phyloP scores from a whole-genome alignment of 2,797 vertebrate genomes.

The Acomys russatus region DNA sequence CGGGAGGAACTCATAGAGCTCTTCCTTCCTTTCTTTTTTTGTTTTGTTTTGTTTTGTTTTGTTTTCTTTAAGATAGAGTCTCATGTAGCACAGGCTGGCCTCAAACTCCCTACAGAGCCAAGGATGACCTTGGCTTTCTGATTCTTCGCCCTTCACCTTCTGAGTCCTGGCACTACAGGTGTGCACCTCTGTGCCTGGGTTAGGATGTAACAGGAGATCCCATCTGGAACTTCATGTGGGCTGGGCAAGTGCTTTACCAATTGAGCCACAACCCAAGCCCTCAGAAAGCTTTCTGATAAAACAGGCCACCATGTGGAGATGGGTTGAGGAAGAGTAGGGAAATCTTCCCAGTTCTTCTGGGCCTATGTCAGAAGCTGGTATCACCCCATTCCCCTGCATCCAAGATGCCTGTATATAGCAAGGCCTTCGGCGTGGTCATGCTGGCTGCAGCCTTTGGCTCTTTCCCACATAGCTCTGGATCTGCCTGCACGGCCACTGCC shows the following conservation, averaged over 20 bases:
- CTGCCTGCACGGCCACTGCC: not conserved
- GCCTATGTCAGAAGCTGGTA: not conserved
- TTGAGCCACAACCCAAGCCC: not conserved
- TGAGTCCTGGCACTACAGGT: not conserved
- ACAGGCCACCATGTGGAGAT: not conserved
- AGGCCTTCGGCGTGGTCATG: not conserved
- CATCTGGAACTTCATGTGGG: not conserved
- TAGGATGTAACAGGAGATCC: too few species aligned
- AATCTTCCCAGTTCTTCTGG: not conserved
- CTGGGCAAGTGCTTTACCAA: too few species aligned
- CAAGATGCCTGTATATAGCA: not conserved
- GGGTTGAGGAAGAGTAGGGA: not conserved
- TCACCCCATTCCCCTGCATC: not conserved
- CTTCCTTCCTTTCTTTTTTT: not conserved
- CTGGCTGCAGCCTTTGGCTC: not conserved
- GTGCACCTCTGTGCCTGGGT: not conserved
- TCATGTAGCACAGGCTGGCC: not conserved
- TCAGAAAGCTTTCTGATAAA: constrained; percentile 32
- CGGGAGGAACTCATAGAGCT: constrained; percentile 7
- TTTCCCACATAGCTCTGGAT: not conserved
- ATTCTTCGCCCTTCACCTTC: not conserved
- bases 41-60: not conserved
- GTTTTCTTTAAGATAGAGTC: not conserved
- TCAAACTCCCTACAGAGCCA: not conserved
- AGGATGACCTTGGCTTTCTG: not conserved